Conservation (phyloP, 2,888 invertebrate genomes). For the Caenorhabditis wallacei region DNA sequence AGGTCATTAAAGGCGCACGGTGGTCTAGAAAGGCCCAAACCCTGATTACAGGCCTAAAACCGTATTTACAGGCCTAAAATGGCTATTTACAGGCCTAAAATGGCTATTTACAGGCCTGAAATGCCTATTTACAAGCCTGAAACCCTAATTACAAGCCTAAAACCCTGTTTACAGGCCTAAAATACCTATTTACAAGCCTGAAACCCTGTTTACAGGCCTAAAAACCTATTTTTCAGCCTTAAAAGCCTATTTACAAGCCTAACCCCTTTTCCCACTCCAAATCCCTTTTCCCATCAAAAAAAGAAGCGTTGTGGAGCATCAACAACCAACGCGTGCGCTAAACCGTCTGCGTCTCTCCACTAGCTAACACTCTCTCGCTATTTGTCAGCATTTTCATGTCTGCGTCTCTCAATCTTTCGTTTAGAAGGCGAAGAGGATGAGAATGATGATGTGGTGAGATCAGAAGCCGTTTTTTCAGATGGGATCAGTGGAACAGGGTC, state of each 20-base stretch:
- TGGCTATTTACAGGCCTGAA: no score
- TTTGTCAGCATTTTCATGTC: constrained; percentile 47
- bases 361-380: constrained; percentile 36
- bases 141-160: no score
- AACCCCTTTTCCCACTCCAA: neutral
- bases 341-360: constrained; percentile 25
- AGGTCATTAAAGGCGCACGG: neutral
- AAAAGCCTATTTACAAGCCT: no score
- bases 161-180: no score
- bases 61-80: neutral
- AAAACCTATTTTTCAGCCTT: no score
- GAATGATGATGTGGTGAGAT: constrained; percentile 12
- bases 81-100: neutral
- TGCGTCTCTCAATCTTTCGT: no score
- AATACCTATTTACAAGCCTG: no score
- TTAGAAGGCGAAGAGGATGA: constrained; percentile 1
- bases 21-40: no score
- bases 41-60: neutral
- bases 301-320: constrained; percentile 16
- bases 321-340: constrained; percentile 24
- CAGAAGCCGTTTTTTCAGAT: neutral
- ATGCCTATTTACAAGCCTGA: no score
- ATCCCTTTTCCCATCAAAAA: neutral
- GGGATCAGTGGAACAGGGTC: constrained; percentile 1
- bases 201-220: no score